Conservation (phyloP, 2,888 invertebrate genomes). For the Nematopogon swammerdamellus region DNA sequence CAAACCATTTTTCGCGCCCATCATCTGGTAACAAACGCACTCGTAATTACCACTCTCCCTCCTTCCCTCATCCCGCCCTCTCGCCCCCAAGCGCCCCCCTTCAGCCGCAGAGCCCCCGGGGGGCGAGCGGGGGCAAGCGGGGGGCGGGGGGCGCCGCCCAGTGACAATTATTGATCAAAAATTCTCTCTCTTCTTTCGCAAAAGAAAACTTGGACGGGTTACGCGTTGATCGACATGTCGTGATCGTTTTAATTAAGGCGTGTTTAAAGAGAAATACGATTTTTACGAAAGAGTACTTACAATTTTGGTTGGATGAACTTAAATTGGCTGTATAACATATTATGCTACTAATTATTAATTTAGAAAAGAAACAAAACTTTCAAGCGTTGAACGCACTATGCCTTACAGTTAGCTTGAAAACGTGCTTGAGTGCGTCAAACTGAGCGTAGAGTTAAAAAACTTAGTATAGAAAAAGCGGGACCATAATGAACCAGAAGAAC, state of each 20-base stretch:
- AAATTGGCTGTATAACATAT: too few species aligned
- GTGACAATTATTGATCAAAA: conserved; percentile 70
- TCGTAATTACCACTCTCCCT: conserved; percentile 51
- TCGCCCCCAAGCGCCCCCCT: conserved; percentile 17
- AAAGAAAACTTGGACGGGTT: conserved; percentile 59
- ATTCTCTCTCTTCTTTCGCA: conserved; percentile 63
- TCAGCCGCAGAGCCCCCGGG: conserved; percentile 17
- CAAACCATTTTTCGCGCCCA: conserved; percentile 58
- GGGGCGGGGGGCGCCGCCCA: conserved; percentile 42
- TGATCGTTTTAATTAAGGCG: conserved; percentile 51
- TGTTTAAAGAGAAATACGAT: conserved; percentile 22
- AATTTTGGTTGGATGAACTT: too few species aligned
- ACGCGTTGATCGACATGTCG: conserved; percentile 45
- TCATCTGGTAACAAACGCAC: conserved; percentile 59
- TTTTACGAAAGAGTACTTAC: too few species aligned
- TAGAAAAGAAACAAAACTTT: too few species aligned
- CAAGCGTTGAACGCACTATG: too few species aligned
- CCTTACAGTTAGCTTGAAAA: too few species aligned
- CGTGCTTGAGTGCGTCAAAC: too few species aligned
- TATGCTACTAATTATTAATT: too few species aligned
- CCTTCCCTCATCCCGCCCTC: conserved; percentile 17
- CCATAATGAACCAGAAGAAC: too few species aligned
- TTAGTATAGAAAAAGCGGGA: too few species aligned
- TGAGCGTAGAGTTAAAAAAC: too few species aligned
- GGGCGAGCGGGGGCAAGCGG: conserved; percentile 8